phyloP scores from a whole-genome alignment of 2,888 invertebrate genomes.

The Pollenia amentaria region DNA sequence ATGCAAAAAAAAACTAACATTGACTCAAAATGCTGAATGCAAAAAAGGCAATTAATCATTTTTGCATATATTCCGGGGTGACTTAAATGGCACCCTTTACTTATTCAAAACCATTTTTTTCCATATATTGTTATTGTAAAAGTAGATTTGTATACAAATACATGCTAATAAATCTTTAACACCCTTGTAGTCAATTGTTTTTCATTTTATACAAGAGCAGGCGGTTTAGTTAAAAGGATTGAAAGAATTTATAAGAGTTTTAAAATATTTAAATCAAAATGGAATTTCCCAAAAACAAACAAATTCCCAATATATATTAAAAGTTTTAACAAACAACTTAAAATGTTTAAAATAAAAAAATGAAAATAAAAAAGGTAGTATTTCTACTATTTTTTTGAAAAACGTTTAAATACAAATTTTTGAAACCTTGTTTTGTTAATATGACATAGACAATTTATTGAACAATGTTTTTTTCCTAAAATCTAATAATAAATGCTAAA shows the following conservation, averaged over 20 bases:
- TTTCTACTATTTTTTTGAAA: too few relatives aligned
- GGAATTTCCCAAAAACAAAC: too few relatives aligned
- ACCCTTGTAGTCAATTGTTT: conserved; percentile 53
- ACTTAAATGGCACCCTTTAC: conserved; percentile 26
- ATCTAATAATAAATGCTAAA: too few relatives aligned
- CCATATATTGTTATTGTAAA: background rate
- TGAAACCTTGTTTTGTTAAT: too few relatives aligned
- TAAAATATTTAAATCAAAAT: too few relatives aligned
- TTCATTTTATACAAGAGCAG: background rate
- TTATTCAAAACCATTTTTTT: background rate
- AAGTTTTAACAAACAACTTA: too few relatives aligned
- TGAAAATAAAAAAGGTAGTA: too few relatives aligned
- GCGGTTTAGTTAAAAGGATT: conserved; percentile 44
- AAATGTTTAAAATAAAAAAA: too few relatives aligned
- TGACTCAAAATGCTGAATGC: conserved; percentile 24
- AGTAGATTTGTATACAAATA: conserved; percentile 48
- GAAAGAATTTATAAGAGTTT: background rate
- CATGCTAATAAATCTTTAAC: conserved; percentile 65
- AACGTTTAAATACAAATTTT: too few relatives aligned
- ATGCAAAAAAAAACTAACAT: conserved; percentile 37
- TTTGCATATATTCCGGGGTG: conserved; percentile 42
- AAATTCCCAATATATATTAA: too few relatives aligned
- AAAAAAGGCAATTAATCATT: conserved; percentile 70
- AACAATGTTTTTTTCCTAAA: too few relatives aligned
- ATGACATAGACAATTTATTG: too few relatives aligned